Percentiles rank a stretch among this genome's conserved stretches.
These are phyloP conservation scores for Hippocampus barbouri DNA, from an alignment of 2,113 vertebrate species.

Conservation along the genomic window DNA sequence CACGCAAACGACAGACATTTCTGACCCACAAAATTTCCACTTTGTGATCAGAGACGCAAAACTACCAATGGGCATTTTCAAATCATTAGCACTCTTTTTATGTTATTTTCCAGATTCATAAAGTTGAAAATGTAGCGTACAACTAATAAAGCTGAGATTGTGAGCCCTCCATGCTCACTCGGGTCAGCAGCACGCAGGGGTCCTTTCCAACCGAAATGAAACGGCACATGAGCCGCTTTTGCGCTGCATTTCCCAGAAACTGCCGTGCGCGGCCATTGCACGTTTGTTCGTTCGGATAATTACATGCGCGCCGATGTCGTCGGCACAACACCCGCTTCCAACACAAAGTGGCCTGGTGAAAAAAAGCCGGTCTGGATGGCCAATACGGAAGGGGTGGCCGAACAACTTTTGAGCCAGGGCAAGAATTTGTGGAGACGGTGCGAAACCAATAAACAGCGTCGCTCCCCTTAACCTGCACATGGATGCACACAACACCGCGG, in stretches of 20 bases:
- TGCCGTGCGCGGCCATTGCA: neutral
- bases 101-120: neutral
- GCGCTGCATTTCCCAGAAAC: neutral
- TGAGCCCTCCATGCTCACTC: no score
- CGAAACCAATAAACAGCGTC: neutral
- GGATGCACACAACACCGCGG: neutral
- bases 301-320: neutral
- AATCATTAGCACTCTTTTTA: neutral
- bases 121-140: no score
- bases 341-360: neutral
- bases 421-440: neutral
- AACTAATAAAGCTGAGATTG: no score
- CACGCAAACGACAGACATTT: no score
- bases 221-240: neutral
- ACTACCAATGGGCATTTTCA: neutral
- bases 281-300: neutral
- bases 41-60: neutral
- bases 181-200: neutral
- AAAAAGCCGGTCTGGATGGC: neutral
- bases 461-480: neutral
- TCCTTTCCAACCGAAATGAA: neutral
- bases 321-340: no score
- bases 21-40: neutral
- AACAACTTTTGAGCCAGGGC: neutral
- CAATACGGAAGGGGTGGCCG: neutral